Conservation (phyloP, 2,113 vertebrate species). For the Desmodus rotundus region DNA sequence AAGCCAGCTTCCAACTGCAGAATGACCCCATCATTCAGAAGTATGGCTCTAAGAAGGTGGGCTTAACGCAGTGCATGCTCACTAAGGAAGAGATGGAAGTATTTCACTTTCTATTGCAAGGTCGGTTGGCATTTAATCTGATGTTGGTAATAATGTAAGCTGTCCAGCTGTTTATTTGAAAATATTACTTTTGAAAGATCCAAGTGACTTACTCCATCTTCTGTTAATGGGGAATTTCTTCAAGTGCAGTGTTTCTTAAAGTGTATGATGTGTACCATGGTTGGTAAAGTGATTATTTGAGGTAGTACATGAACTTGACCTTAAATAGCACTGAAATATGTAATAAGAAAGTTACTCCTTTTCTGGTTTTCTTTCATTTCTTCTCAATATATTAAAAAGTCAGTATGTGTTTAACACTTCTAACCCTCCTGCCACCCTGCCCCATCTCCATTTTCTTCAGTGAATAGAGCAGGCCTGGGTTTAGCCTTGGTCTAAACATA, state of each 20-base stretch:
- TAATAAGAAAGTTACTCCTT: background rate
- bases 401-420: background rate
- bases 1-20: constrained; percentile 54
- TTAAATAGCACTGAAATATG: constrained; percentile 10
- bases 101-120: constrained; percentile 79
- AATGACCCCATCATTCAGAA: constrained; percentile 77
- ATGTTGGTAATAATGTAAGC: background rate
- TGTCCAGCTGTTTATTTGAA: background rate
- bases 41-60: constrained; percentile 69
- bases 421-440: too few species aligned
- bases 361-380: constrained; percentile 22
- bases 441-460: background rate
- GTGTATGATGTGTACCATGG: background rate
- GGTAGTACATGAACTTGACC: background rate
- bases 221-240: background rate
- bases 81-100: constrained; percentile 76
- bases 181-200: background rate
- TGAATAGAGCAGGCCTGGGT: background rate
- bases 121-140: constrained; percentile 60
- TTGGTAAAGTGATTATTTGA: constrained; percentile 5
- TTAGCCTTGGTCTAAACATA: background rate
- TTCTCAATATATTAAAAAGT: background rate
- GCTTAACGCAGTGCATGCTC: constrained; percentile 78
- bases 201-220: background rate
- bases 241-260: background rate